These are phyloP conservation scores for Griposia aprilina DNA, from an alignment of 2,888 invertebrate species.

Conservation along the genomic window DNA sequence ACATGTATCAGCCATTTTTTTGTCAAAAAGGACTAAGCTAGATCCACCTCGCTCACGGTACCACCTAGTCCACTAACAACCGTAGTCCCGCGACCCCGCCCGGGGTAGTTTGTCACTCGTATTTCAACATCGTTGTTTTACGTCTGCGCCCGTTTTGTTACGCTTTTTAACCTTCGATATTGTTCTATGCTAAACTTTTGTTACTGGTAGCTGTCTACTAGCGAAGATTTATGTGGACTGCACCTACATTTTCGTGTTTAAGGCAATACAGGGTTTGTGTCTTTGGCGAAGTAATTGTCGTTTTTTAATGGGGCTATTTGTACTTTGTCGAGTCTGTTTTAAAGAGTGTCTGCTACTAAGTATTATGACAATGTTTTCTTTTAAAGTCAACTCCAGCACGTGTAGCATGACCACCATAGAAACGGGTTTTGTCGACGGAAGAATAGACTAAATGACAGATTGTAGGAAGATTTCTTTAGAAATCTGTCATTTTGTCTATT, in stretches of 20 bases:
- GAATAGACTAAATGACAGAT: no score
- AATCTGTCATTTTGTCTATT: no score
- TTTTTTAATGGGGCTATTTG: slow-evolving; percentile 18
- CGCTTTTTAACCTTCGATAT: slow-evolving; percentile 74
- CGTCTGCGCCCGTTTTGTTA: slow-evolving; percentile 72
- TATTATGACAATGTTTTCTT: not conserved
- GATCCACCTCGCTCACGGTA: slow-evolving; percentile 29
- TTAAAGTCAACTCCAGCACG: no score
- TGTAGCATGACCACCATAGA: no score
- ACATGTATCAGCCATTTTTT: not conserved
- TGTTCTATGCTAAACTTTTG: slow-evolving; percentile 64
- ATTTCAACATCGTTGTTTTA: slow-evolving; percentile 74
- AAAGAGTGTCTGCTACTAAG: slow-evolving; percentile 1
- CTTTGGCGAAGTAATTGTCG: not conserved
- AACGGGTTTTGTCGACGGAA: no score
- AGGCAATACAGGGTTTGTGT: slow-evolving; percentile 2
- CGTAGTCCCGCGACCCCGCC: slow-evolving; percentile 69
- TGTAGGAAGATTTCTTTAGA: no score
- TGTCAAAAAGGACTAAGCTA: not conserved
- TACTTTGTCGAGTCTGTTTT: slow-evolving; percentile 1
- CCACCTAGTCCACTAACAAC: slow-evolving; percentile 71
- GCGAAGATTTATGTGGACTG: slow-evolving; percentile 46
- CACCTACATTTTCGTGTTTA: slow-evolving; percentile 36
- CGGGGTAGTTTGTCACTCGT: slow-evolving; percentile 78
- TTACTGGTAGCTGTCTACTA: slow-evolving; percentile 48